Conservation (phyloP, 2,888 invertebrate species). For the Antheraea assamensis region DNA sequence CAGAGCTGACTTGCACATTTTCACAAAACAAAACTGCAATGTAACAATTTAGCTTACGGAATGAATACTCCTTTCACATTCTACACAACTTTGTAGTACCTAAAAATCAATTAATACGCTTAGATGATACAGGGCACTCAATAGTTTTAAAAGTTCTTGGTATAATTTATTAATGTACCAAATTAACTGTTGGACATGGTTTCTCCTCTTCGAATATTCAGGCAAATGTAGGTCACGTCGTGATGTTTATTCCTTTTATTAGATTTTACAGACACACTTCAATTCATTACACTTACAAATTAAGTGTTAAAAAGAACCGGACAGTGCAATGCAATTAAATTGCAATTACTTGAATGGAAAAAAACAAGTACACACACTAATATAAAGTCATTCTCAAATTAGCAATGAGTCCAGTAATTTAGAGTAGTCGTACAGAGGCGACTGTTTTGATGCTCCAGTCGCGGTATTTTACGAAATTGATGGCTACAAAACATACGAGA, state of each 20-base stretch:
- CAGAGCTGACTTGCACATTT: conserved; percentile 60
- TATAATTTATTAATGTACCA: conserved; percentile 31
- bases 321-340: not conserved
- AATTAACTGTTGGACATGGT: conserved; percentile 48
- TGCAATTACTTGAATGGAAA: not conserved
- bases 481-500: not conserved
- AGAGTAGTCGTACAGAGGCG: not conserved
- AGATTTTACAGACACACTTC: not conserved
- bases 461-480: not conserved
- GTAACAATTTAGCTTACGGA: conserved; percentile 59
- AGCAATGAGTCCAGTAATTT: not conserved
- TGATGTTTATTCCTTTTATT: conserved; percentile 49
- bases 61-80: conserved; percentile 58
- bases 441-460: not conserved
- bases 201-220: conserved; percentile 53
- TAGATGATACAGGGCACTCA: conserved; percentile 60
- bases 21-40: conserved; percentile 55
- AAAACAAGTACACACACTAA: not conserved
- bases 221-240: conserved; percentile 59
- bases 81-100: conserved; percentile 57
- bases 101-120: conserved; percentile 58
- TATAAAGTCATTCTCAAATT: not conserved
- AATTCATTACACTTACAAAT: conserved; percentile 10
- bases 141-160: conserved; percentile 59
- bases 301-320: not conserved